Conservation (phyloP, 2,888 invertebrate species). For the Coronaproctus castanopsis region DNA sequence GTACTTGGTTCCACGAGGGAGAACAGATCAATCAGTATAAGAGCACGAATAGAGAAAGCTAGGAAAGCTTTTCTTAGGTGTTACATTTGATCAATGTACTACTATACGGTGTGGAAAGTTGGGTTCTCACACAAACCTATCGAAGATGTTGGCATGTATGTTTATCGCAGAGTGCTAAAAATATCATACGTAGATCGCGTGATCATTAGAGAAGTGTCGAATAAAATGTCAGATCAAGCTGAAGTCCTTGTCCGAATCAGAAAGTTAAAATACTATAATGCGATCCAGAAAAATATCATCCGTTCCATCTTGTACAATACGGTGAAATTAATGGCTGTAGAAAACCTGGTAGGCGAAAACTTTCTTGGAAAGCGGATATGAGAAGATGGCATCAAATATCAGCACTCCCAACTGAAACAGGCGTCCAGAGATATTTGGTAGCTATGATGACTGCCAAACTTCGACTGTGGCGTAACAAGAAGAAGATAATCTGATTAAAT, state of each 20-base stretch:
- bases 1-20: too few species aligned
- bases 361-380: neutral
- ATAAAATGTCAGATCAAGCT: neutral
- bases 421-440: too few species aligned
- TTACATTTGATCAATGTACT: too few species aligned
- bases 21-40: too few species aligned
- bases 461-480: too few species aligned
- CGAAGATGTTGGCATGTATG: neutral
- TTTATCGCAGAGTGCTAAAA: neutral
- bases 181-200: neutral
- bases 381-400: neutral
- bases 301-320: neutral
- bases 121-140: neutral
- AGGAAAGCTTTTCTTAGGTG: too few species aligned
- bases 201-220: neutral
- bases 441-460: too few species aligned
- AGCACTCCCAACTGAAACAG: too few species aligned
- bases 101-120: neutral
- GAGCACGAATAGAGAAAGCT: too few species aligned
- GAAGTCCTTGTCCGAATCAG: neutral
- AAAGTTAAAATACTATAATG: neutral
- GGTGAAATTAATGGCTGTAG: neutral
- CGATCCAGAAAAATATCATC: neutral
- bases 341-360: neutral
- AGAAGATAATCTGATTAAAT: too few species aligned